Percentiles rank a stretch among this genome's conserved stretches.
Evolutionary conservation across 2,888 invertebrate genomes (phyloP).

Genomic region (Heterodera filipjevi): DNA sequence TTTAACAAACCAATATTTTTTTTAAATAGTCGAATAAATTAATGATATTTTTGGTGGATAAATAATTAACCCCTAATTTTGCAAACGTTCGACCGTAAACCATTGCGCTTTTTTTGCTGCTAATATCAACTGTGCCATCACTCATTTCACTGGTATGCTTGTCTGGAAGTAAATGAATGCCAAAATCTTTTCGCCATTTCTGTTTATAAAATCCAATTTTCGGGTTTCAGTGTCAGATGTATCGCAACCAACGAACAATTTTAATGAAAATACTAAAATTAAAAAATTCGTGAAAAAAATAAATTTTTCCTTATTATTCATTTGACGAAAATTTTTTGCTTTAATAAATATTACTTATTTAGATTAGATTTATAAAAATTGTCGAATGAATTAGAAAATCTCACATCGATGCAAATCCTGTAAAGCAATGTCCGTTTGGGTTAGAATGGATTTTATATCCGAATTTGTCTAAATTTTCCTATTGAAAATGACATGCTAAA

Average conservation of each 20-base stretch:
- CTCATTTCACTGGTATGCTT: background rate
- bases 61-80: too few species aligned
- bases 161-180: background rate
- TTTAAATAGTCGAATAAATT: too few species aligned
- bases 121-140: background rate
- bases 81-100: too few species aligned
- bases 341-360: too few species aligned
- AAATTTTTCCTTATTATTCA: background rate
- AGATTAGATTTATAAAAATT: background rate
- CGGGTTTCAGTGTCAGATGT: background rate
- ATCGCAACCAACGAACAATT: background rate
- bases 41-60: too few species aligned
- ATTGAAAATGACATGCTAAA: too few species aligned
- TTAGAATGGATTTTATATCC: background rate
- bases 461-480: background rate
- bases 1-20: too few species aligned
- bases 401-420: background rate
- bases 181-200: background rate
- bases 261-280: background rate
- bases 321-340: too few species aligned
- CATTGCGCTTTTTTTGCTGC: background rate
- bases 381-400: background rate
- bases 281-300: background rate
- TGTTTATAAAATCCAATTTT: background rate
- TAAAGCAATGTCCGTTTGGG: background rate